Percentiles rank a stretch among this genome's conserved stretches.
Conservation (phyloP, 2,113 vertebrate genomes). For the Campylomormyrus tamandua region DNA sequence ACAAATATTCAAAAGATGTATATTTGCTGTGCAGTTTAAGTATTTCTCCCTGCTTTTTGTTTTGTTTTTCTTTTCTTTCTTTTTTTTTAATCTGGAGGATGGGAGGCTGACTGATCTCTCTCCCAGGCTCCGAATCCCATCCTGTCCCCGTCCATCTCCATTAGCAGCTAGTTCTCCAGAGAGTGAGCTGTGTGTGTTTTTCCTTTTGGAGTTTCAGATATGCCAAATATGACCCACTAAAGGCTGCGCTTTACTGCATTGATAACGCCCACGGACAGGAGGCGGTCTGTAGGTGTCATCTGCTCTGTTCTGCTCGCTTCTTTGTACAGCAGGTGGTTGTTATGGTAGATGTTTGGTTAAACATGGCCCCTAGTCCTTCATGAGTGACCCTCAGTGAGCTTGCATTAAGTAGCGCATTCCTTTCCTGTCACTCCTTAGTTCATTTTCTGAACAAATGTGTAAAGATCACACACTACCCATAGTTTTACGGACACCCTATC, state of each 20-base stretch:
- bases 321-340: background rate
- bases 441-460: constrained; percentile 11
- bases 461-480: constrained; percentile 20
- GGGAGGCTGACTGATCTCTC: constrained; percentile 43
- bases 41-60: constrained; percentile 21
- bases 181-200: background rate
- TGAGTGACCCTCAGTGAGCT: background rate
- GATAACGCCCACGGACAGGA: background rate
- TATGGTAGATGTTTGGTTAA: background rate
- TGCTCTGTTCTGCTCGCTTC: background rate
- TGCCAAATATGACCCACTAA: background rate
- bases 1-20: constrained; percentile 77
- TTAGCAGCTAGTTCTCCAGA: background rate
- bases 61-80: constrained; percentile 11
- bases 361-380: background rate
- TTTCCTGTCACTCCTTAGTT: background rate
- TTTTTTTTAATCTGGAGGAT: constrained; percentile 45
- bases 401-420: background rate
- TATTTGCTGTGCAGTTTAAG: constrained; percentile 85
- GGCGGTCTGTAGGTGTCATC: background rate
- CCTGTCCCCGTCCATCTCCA: constrained; percentile 19
- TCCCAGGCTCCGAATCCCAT: constrained; percentile 38
- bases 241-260: constrained; percentile 5
- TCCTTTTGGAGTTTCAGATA: background rate
- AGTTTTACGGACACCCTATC: constrained; percentile 19